Percentiles rank a stretch among this genome's conserved stretches.
phyloP scores from a whole-genome alignment of 2,113 vertebrate genomes.

The Panthera tigris region DNA sequence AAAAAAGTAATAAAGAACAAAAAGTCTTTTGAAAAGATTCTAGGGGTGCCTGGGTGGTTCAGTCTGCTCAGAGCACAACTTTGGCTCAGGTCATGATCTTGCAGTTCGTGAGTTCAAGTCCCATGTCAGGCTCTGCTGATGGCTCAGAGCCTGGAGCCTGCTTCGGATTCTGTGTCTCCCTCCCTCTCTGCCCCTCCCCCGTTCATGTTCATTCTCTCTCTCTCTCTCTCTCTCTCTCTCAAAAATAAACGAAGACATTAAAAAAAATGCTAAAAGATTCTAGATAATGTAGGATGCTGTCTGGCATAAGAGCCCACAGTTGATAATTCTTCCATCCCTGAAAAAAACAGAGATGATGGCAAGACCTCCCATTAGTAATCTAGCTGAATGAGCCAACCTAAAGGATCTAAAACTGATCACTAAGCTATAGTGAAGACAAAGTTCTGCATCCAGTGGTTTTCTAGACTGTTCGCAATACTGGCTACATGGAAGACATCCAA shows the following conservation, averaged over 20 bases:
- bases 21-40: neutral
- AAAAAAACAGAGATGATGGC: neutral
- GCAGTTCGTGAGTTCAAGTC: too few species aligned
- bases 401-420: neutral
- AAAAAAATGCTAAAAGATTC: neutral
- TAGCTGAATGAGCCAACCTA: neutral
- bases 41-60: too few species aligned
- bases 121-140: too few species aligned
- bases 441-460: neutral
- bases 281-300: neutral
- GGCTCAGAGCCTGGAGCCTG: too few species aligned
- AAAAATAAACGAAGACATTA: neutral
- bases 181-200: too few species aligned
- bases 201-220: too few species aligned
- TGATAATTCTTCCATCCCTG: neutral
- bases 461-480: neutral
- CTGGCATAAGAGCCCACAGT: neutral
- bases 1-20: too few species aligned
- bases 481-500: neutral
- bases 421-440: neutral
- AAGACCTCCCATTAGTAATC: constrained; percentile 17
- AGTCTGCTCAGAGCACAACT: too few species aligned
- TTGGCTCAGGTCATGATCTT: too few species aligned
- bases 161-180: too few species aligned
- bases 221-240: too few species aligned